phyloP scores from a whole-genome alignment of 1,140 invertebrate species.

The Drosophila ambigua region DNA sequence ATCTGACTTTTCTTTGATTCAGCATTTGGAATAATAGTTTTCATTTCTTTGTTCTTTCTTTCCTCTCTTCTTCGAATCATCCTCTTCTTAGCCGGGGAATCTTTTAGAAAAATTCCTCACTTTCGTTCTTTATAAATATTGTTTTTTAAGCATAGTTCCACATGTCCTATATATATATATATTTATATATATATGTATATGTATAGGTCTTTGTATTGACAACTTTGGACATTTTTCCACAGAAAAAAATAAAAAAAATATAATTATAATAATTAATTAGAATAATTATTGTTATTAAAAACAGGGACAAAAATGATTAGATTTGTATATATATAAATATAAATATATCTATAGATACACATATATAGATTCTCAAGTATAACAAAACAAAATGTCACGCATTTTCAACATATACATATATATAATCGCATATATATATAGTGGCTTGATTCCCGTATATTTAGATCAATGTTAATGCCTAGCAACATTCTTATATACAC shows the following conservation, averaged over 20 bases:
- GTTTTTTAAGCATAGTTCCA: conserved; percentile 46
- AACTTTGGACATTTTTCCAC: conserved; percentile 70
- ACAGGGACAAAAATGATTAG: conserved; percentile 22
- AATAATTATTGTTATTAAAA: conserved; percentile 30
- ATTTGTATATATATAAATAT: conserved; percentile 41
- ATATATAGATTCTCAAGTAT: conserved; percentile 49
- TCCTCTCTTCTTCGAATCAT: conserved; percentile 17
- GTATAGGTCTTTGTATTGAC: conserved; percentile 63
- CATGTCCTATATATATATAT: conserved; percentile 27
- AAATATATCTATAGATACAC: conserved; percentile 18
- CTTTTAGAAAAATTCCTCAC: conserved; percentile 71
- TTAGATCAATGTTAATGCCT: conserved; percentile 57
- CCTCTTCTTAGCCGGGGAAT: conserved; percentile 37
- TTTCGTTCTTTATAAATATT: conserved; percentile 66
- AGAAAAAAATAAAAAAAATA: conserved; percentile 38
- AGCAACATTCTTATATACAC: conserved; percentile 71
- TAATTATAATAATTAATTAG: conserved; percentile 21
- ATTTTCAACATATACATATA: conserved; percentile 52
- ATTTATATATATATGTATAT: conserved; percentile 48
- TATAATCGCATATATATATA: conserved; percentile 42
- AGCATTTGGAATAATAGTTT: conserved; percentile 67
- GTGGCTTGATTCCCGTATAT: conserved; percentile 23
- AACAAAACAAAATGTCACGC: conserved; percentile 60
- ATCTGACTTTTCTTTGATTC: conserved; percentile 38
- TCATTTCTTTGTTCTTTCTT: conserved; percentile 28